Conservation (phyloP, 2,113 vertebrate species). For the Melanerpes formicivorus region DNA sequence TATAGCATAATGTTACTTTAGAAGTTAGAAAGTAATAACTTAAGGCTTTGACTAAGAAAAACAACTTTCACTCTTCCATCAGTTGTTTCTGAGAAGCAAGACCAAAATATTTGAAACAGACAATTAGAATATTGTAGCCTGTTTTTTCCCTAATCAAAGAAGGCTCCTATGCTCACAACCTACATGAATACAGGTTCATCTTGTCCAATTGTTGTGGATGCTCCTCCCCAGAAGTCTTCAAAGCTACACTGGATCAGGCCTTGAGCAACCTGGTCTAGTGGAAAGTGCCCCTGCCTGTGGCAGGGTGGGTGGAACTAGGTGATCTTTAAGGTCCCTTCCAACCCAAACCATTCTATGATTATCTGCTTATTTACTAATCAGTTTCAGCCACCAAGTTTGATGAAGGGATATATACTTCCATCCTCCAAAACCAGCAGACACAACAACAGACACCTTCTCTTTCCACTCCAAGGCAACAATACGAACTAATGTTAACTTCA, state of each 20-base stretch:
- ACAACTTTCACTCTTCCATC: background rate
- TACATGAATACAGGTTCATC: background rate
- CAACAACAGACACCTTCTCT: background rate
- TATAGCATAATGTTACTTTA: background rate
- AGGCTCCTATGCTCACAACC: background rate
- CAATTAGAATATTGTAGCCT: background rate
- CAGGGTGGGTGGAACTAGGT: too few species aligned
- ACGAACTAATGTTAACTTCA: background rate
- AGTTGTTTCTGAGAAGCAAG: background rate
- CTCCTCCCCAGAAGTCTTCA: too few species aligned
- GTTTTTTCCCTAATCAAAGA: background rate
- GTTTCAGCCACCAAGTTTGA: background rate
- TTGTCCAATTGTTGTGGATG: background rate
- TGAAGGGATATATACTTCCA: background rate
- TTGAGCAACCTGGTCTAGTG: too few species aligned
- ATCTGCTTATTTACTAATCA: background rate
- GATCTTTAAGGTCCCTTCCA: too few species aligned
- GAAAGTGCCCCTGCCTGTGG: too few species aligned
- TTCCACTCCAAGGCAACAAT: background rate
- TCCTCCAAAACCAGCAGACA: background rate
- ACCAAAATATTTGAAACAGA: background rate
- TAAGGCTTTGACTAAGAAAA: background rate
- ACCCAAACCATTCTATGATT: background rate
- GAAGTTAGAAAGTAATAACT: background rate
- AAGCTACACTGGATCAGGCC: too few species aligned